Conservation (phyloP, 2,797 vertebrate species). For the Lepilemur septentrionalis region DNA sequence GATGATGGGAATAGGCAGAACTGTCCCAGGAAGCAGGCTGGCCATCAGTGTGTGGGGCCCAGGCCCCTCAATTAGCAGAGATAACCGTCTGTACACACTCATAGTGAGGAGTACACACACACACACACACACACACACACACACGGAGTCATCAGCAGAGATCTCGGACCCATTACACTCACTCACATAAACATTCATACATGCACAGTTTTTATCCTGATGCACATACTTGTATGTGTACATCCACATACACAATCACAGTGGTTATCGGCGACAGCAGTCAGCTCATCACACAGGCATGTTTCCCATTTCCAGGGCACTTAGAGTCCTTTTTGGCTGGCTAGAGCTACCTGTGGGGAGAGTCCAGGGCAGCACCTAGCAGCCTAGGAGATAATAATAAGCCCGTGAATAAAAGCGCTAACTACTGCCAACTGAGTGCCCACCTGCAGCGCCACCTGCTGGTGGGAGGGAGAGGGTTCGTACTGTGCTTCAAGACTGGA, state of each 20-base stretch:
- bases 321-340: not conserved
- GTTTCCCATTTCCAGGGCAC: slow-evolving; percentile 27
- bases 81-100: not conserved
- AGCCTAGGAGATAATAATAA: not conserved
- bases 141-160: not conserved
- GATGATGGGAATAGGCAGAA: not conserved
- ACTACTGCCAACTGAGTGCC: not conserved
- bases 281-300: not conserved
- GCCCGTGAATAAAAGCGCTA: not conserved
- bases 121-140: not conserved
- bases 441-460: slow-evolving; percentile 61
- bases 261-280: slow-evolving; percentile 30
- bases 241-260: slow-evolving; percentile 4
- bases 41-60: not conserved
- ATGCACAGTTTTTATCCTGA: not conserved
- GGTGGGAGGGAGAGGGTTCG: not conserved
- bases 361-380: not conserved
- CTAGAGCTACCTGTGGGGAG: not conserved
- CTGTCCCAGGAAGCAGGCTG: not conserved
- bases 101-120: not conserved
- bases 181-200: not conserved
- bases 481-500: not conserved
- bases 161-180: not conserved
- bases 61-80: not conserved
- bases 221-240: not conserved